Base-by-base conservation (phyloP, 2,113 vertebrate species). In the Fulica atra region DNA sequence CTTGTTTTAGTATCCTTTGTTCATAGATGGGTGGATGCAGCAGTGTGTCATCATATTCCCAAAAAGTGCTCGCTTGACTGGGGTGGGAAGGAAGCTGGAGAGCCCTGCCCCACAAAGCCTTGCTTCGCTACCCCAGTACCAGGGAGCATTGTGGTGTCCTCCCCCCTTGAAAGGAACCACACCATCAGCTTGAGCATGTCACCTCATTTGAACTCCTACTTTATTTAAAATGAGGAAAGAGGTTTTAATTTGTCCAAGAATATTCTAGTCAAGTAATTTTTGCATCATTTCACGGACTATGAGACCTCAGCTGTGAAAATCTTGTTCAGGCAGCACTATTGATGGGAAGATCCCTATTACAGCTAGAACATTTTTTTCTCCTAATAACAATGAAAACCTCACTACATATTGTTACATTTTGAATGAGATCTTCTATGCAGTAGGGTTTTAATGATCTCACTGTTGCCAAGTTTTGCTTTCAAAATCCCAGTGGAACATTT, bases 381-480 rank as follows among this genome's bases (percentile, higher is more conserved):
- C 36, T 64, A 61, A 76, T 80, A 72, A 79, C 50, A 85, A n/a
- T 61, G 81, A 91, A 93, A 87, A 92, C 61, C 23, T 25, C 89
- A 29, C 72, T 79, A 61, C 44, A 42, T 65, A 44, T 61, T 81
- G 73, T 84, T 81, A 46, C 25, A 65, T 81, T 93, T 89, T 91
- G 65, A 81, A 95, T 82, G 73, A 94, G 65, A 16, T n/a, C 53
- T 84, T 96, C 80, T 84, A 26, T 92, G 93, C 73, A 85, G 70
- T 25, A 80, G 44, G 23, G 54, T 72, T 96, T 94, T 96, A 95
- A 95, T 92, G 59, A 91, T 74, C 84, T 86, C 31, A n/a, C 26
- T 64, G 60, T 89, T 95, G 95, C 81, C 89, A 96, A 92, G 81
- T 81, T 94, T 91, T 92, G 28, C 68, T 93, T 95, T 89, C 74